Percentiles rank a stretch among this genome's conserved stretches.
Evolutionary conservation across 2,888 invertebrate genomes (phyloP).

Genomic region (Auanema freiburgensis): DNA sequence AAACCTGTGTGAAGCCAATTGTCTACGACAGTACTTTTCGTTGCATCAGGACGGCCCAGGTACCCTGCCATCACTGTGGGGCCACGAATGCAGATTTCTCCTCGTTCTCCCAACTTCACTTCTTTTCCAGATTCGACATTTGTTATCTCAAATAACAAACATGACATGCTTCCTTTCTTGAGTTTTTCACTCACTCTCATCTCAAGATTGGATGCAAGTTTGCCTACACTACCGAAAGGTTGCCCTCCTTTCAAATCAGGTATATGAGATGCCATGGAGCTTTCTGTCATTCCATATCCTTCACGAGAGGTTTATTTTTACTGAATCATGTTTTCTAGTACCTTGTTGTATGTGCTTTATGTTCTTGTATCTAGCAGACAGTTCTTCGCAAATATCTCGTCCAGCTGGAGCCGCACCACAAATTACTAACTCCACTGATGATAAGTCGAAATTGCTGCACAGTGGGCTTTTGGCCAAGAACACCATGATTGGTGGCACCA

Average conservation of each 20-base stretch:
- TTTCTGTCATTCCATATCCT: conserved; percentile 79
- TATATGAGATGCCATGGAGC: conserved; percentile 72
- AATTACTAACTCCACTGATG: conserved; percentile 71
- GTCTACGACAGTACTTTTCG: conserved; percentile 74
- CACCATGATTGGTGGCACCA: conserved; percentile 81
- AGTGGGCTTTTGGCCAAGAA: conserved; percentile 75
- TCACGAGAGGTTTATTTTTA: conserved; percentile 9
- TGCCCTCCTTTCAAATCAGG: conserved; percentile 58
- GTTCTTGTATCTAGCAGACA: conserved; percentile 45
- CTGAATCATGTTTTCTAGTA: neutral
- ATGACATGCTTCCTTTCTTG: too few relatives aligned
- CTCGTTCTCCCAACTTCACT: conserved; percentile 72
- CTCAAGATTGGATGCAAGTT: conserved; percentile 72
- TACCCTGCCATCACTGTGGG: conserved; percentile 80
- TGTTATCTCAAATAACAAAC: neutral
- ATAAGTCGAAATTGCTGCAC: conserved; percentile 77
- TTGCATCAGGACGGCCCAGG: conserved; percentile 76
- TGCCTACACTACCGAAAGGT: conserved; percentile 76
- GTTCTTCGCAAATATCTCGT: conserved; percentile 55
- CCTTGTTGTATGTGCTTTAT: conserved; percentile 44
- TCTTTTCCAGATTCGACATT: conserved; percentile 17
- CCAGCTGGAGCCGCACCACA: conserved; percentile 61
- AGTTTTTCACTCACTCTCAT: too few relatives aligned
- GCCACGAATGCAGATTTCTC: conserved; percentile 78
- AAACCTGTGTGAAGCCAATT: conserved; percentile 77